These are phyloP conservation scores for Choristoneura rosaceana DNA, from an alignment of 2,888 invertebrate species.

Conservation along the genomic window DNA sequence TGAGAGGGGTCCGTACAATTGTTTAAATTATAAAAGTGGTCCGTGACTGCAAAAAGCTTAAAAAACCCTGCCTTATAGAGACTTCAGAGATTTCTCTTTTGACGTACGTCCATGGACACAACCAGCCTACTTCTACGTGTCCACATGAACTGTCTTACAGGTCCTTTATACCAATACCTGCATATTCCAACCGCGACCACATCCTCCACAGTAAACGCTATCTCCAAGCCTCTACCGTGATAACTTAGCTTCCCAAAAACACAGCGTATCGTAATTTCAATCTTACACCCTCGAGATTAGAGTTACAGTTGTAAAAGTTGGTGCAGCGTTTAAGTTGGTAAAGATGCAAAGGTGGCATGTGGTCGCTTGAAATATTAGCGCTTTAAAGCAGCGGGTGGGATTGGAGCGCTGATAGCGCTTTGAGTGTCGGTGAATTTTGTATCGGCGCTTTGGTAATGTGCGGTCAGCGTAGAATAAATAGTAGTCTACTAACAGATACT, in stretches of 20 bases:
- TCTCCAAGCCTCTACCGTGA: constrained; percentile 64
- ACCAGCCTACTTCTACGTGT: constrained; percentile 60
- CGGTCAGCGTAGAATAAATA: neutral
- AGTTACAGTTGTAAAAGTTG: constrained; percentile 2
- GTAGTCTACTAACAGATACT: neutral
- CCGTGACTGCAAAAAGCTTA: no score
- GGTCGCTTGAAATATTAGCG: constrained; percentile 82
- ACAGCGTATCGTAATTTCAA: constrained; percentile 44
- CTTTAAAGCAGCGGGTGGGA: constrained; percentile 76
- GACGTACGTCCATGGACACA: constrained; percentile 51
- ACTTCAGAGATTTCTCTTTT: neutral
- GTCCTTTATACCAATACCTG: constrained; percentile 81
- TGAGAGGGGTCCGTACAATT: no score
- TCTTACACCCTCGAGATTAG: constrained; percentile 48
- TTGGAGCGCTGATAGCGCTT: constrained; percentile 76
- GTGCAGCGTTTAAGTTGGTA: constrained; percentile 53
- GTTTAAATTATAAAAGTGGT: no score
- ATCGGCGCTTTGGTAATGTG: constrained; percentile 22
- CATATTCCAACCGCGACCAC: constrained; percentile 82
- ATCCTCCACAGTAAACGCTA: constrained; percentile 77
- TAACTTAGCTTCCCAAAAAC: constrained; percentile 45
- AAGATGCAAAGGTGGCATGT: constrained; percentile 72
- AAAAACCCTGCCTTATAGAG: no score
- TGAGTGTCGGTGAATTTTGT: constrained; percentile 54
- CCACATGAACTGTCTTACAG: constrained; percentile 77